Evolutionary conservation across 2,888 invertebrate species (phyloP).

Genomic region (Lasioglossum vierecki): DNA sequence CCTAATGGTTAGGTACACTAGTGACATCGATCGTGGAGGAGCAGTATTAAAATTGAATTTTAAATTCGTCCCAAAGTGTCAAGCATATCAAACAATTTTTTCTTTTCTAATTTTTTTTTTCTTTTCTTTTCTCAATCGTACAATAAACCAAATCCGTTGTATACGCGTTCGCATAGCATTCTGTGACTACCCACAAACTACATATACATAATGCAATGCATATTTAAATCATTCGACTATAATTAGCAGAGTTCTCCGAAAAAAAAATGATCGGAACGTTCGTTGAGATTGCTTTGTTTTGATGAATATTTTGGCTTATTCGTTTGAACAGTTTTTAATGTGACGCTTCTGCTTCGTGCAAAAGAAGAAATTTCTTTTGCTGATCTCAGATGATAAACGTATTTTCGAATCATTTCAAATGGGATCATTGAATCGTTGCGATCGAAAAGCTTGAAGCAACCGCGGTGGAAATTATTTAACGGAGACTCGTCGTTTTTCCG

Average conservation of each 20-base stretch:
- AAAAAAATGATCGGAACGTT: not conserved
- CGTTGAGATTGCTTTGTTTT: not conserved
- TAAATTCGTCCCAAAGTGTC: conserved; percentile 13
- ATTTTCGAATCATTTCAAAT: not conserved
- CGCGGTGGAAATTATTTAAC: not conserved
- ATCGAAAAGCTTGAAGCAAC: not conserved
- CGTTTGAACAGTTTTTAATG: not conserved
- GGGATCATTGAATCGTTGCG: not conserved
- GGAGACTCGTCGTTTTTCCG: not conserved
- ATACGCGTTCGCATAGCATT: not conserved
- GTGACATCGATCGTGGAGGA: conserved; percentile 39
- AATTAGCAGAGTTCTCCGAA: not conserved
- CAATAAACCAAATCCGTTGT: not conserved
- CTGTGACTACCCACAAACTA: not conserved
- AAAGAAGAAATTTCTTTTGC: not conserved
- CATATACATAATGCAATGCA: not conserved
- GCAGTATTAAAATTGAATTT: conserved; percentile 35
- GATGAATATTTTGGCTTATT: not conserved
- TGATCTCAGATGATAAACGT: not conserved
- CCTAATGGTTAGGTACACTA: conserved; percentile 34
- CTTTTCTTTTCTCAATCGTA: not conserved
- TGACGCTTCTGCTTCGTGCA: not conserved
- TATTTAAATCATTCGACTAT: not conserved
- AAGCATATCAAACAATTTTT: not conserved
- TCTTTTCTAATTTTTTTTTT: too few relatives aligned